Conservation (phyloP, 2,888 invertebrate genomes). For the Lumbricus terrestris region DNA sequence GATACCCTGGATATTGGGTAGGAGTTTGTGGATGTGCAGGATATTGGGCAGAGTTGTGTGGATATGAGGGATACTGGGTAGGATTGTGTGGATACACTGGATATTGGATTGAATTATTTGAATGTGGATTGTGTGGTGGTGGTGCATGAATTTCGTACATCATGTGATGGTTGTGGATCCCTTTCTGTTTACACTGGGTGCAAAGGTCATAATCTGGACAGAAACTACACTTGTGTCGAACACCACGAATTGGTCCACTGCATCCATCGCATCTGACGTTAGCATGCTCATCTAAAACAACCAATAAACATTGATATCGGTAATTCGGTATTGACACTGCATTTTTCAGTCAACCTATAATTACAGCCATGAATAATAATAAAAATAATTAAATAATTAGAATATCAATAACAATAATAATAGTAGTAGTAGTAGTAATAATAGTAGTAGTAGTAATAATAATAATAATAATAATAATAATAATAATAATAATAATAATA, state of each 20-base stretch:
- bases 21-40: background rate
- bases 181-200: background rate
- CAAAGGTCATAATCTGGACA: slow-evolving; percentile 7
- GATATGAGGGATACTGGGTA: background rate
- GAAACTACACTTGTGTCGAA: slow-evolving; percentile 6
- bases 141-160: background rate
- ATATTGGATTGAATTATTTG: background rate
- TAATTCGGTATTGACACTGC: no score
- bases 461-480: no score
- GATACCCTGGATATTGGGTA: background rate
- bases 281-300: background rate
- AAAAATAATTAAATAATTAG: no score
- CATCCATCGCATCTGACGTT: background rate
- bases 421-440: no score
- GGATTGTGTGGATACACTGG: background rate
- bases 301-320: no score
- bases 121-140: background rate
- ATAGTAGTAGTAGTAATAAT: no score
- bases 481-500: no score
- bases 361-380: no score
- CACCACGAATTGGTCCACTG: background rate
- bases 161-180: background rate
- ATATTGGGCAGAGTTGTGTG: background rate
- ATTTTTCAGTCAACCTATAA: no score
- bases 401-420: no score